Base-by-base conservation (phyloP, 2,888 invertebrate species). In the Tetramorium bicarinatum region DNA sequence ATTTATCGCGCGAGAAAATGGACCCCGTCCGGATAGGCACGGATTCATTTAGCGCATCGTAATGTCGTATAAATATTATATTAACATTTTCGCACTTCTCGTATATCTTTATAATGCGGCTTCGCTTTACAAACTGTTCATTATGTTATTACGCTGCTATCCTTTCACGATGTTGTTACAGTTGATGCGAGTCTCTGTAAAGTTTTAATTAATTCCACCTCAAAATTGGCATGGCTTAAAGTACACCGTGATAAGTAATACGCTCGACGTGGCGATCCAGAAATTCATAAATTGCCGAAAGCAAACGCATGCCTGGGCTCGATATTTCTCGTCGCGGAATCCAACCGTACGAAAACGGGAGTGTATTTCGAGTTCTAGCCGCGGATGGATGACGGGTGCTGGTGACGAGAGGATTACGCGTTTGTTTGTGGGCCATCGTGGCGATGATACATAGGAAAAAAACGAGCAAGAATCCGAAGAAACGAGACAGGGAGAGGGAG, bases 381-480 rank as follows among this genome's bases (percentile, higher is more conserved):
- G 82, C 66, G 77, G 29, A 62, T 64, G 75, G 85, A 62, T 81
- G 86, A 89, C 84, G 80, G 77, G 82, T 84, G 85, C 85, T 87
- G 88, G 92, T 91, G 93, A 91, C 89, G 93, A 92, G 89, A 90
- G 94, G 92, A 93, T 94, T 93, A 94, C 92, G 92, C 92, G 91
- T 91, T 92, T 90, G 91, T 92, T 91, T 91, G 90, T 87, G 83
- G 69, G 71, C 77, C 85, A 84, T 83, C 77, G 83, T 67, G 64
- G 83, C 81, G 87, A 83, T 84, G 88, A 86, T 85, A 88, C 85
- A 83, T 64, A 81, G 85, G 85, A 82, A 86, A 83, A 87, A 87
- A 91, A 67, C 18, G 25, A 41, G 47, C 18, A 81, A 41, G 66
- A 21, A 52, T 47, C 18, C 9, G 11, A 18, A n/a, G 66, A 86